Evolutionary conservation across 1,140 invertebrate genomes (phyloP).

Genomic region (Phymorhynchus buccinoides): DNA sequence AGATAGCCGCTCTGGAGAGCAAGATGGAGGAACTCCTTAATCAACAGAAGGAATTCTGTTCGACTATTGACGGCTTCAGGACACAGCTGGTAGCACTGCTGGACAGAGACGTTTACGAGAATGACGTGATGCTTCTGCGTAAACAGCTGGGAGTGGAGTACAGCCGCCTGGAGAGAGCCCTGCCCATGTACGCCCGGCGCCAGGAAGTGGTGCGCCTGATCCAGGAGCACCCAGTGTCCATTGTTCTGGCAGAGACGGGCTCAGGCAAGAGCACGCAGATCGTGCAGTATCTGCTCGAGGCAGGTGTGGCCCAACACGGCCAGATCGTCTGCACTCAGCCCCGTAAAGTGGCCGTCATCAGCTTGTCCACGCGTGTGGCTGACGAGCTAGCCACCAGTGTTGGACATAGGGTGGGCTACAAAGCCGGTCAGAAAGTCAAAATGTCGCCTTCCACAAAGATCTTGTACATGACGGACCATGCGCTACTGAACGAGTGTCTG

Average conservation of each 20-base stretch:
- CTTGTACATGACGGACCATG: constrained; percentile 99
- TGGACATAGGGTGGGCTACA: constrained; percentile 70
- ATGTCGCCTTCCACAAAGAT: constrained; percentile 79
- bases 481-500: constrained; percentile 94
- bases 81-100: constrained; percentile 41
- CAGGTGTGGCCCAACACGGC: constrained; percentile 77
- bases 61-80: constrained; percentile 36
- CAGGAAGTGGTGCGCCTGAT: constrained; percentile 60
- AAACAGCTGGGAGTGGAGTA: constrained; percentile 61
- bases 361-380: constrained; percentile 65
- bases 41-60: constrained; percentile 56
- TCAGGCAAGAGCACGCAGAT: constrained; percentile 82
- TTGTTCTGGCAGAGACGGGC: constrained; percentile 96
- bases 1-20: constrained; percentile 47
- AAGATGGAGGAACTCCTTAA: constrained; percentile 56
- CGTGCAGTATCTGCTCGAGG: constrained; percentile 65
- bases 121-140: constrained; percentile 44
- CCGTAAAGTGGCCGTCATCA: constrained; percentile 68
- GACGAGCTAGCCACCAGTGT: constrained; percentile 61
- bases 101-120: constrained; percentile 34
- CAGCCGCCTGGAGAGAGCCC: constrained; percentile 48
- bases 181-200: constrained; percentile 67
- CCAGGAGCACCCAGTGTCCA: constrained; percentile 72
- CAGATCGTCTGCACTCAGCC: constrained; percentile 82
- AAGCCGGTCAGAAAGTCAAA: constrained; percentile 82